Percentiles rank a stretch among this genome's conserved stretches.
phyloP scores from a whole-genome alignment of 2,797 vertebrate genomes.

The Picus viridis region DNA sequence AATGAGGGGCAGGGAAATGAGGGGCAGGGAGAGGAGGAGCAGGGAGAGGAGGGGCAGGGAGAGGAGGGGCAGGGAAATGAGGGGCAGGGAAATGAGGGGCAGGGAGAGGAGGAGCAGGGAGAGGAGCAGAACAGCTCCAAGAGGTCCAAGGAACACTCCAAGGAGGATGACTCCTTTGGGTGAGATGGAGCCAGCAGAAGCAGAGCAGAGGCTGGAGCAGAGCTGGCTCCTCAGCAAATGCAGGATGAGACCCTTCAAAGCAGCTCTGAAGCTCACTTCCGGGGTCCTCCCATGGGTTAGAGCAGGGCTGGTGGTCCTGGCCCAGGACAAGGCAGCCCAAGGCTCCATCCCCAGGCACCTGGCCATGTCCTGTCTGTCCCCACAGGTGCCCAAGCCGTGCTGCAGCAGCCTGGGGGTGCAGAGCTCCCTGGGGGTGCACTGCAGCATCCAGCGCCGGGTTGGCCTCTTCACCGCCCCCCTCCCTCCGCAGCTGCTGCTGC shows the following conservation, averaged over 20 bases:
- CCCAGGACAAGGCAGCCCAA: accelerated
- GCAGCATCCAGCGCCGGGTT: slow-evolving; percentile 76
- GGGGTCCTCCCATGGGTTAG: accelerated
- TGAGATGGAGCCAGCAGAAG: accelerated
- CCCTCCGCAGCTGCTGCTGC: slow-evolving; percentile 15
- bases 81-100: not conserved
- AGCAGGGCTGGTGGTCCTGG: not conserved
- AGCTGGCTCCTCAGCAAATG: not conserved
- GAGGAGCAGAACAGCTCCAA: accelerated
- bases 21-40: too few species aligned
- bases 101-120: not conserved
- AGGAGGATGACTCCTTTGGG: accelerated
- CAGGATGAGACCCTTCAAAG: not conserved
- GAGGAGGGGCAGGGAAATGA: not conserved
- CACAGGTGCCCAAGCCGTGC: slow-evolving; percentile 41
- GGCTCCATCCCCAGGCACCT: accelerated
- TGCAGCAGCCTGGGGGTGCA: not conserved
- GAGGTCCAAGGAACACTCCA: accelerated
- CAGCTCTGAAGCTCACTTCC: not conserved
- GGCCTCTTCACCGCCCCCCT: slow-evolving; percentile 55
- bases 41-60: too few species aligned
- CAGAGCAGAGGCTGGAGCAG: not conserved
- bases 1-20: too few species aligned
- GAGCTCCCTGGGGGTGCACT: slow-evolving; percentile 55
- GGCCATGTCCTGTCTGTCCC: not conserved